Evolutionary conservation across 2,888 invertebrate species (phyloP).

Genomic region (Cosmopolites sordidus): DNA sequence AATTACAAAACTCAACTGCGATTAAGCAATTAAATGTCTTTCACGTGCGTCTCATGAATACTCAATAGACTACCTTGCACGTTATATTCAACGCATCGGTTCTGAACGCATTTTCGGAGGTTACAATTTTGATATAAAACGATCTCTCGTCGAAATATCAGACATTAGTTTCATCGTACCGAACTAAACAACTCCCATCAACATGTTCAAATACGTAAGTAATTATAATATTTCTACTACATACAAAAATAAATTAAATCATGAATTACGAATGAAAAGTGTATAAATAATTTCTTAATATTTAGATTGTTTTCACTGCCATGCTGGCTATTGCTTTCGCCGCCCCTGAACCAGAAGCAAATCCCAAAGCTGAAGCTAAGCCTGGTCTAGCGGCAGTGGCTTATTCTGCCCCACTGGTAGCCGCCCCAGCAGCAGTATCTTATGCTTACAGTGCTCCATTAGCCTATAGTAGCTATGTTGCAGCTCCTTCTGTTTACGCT

Average conservation of each 20-base stretch:
- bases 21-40: no score
- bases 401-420: constrained; percentile 15
- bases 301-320: constrained; percentile 14
- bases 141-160: no score
- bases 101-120: no score
- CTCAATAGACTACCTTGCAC: no score
- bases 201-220: constrained; percentile 20
- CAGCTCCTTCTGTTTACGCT: constrained; percentile 6
- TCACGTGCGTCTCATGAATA: no score
- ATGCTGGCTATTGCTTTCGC: constrained; percentile 16
- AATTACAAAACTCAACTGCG: no score
- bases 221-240: background rate
- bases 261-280: no score
- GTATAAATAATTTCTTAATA: background rate
- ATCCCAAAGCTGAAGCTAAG: constrained; percentile 10
- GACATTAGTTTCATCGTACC: no score
- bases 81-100: no score
- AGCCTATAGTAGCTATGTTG: constrained; percentile 12
- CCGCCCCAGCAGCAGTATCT: constrained; percentile 10
- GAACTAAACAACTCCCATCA: background rate
- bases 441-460: constrained; percentile 13
- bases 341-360: constrained; percentile 15
- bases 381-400: constrained; percentile 9
- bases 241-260: background rate
- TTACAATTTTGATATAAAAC: no score